Conservation (phyloP, 2,797 vertebrate genomes). For the Nyctalus aviator region DNA sequence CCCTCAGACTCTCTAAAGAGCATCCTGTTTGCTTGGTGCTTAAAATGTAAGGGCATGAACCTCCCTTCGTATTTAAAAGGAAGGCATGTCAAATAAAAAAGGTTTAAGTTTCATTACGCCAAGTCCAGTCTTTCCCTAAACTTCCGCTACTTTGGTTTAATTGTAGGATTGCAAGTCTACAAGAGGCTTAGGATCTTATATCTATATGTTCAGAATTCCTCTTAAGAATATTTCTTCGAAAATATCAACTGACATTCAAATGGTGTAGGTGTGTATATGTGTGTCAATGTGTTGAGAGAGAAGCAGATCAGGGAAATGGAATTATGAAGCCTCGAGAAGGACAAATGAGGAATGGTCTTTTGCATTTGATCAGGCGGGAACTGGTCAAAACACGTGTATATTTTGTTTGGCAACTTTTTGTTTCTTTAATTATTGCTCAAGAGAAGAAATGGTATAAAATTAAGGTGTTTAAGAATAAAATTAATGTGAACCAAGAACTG, state of each 20-base stretch:
- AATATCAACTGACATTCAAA: not conserved
- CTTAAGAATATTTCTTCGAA: not conserved
- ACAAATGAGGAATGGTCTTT: not conserved
- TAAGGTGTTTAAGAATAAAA: conserved; percentile 36
- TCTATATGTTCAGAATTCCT: not conserved
- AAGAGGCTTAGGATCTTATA: not conserved
- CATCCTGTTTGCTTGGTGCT: not conserved
- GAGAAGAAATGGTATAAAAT: not conserved
- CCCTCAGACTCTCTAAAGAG: not conserved
- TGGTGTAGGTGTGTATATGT: rapidly evolving
- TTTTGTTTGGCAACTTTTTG: conserved; percentile 27
- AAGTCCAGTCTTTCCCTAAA: not conserved
- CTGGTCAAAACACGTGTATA: not conserved
- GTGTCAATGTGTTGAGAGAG: not conserved
- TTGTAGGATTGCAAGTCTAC: not conserved
- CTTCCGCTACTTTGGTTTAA: not conserved
- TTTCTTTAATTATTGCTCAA: conserved; percentile 35
- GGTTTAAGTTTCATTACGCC: not conserved
- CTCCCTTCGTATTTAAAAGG: conserved; percentile 33
- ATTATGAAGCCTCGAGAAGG: not conserved
- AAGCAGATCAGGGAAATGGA: not conserved
- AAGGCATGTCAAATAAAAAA: conserved; percentile 11
- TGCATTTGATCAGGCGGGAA: not conserved
- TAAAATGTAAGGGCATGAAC: not conserved
- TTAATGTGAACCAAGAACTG: conserved; percentile 27